These are phyloP conservation scores for Colletes latitarsis DNA, from an alignment of 1,140 invertebrate genomes.

Conservation along the genomic window DNA sequence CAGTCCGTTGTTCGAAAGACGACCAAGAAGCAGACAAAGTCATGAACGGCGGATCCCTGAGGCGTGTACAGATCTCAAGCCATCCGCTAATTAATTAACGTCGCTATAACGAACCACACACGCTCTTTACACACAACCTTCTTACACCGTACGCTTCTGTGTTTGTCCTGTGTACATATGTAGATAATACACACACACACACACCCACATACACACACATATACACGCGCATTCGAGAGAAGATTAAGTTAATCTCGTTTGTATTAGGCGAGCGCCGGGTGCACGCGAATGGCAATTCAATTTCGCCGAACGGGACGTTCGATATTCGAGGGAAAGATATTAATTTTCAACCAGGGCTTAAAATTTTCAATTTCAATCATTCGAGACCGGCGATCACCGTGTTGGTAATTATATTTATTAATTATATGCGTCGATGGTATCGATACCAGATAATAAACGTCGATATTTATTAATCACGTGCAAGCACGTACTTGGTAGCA, in stretches of 20 bases:
- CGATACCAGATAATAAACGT: too few species aligned
- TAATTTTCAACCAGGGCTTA: conserved; percentile 1
- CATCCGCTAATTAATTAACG: conserved; percentile 70
- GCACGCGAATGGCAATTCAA: conserved; percentile 25
- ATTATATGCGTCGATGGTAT: too few species aligned
- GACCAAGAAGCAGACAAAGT: not conserved
- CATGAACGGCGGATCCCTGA: conserved; percentile 16
- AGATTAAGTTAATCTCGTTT: conserved; percentile 71
- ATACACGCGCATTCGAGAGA: conserved; percentile 49
- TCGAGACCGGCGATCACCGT: too few species aligned
- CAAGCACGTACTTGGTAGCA: too few species aligned
- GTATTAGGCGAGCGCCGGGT: conserved; percentile 47
- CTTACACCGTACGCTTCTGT: conserved; percentile 71
- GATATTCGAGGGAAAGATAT: conserved; percentile 1
- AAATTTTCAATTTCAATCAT: too few species aligned
- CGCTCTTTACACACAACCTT: conserved; percentile 44
- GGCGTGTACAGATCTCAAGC: conserved; percentile 40
- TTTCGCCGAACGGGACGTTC: conserved; percentile 7
- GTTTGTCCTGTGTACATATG: conserved; percentile 77
- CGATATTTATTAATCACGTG: too few species aligned
- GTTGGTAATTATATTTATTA: too few species aligned
- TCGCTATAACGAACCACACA: conserved; percentile 61
- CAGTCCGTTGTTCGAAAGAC: not conserved
- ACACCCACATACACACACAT: not conserved
- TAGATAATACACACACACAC: conserved; percentile 70